Percentiles rank a stretch among this genome's conserved stretches.
phyloP scores from a whole-genome alignment of 2,113 vertebrate genomes.

The Cricetomys ansorgei region DNA sequence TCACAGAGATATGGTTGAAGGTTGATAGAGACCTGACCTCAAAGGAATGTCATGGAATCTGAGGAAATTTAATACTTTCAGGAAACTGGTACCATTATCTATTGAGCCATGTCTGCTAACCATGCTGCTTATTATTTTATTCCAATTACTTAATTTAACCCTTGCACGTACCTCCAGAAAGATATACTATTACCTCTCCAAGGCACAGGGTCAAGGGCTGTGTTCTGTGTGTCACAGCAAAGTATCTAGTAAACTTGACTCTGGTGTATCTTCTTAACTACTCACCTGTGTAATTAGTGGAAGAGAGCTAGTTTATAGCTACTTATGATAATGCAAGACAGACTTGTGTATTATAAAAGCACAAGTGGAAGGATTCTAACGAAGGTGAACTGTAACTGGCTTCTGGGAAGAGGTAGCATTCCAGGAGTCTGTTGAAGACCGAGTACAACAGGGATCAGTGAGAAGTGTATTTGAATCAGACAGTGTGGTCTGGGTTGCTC shows the following conservation, averaged over 20 bases:
- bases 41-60: not conserved
- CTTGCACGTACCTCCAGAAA: not conserved
- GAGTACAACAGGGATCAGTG: not conserved
- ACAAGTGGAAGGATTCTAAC: not conserved
- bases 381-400: not conserved
- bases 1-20: not conserved
- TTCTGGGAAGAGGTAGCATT: conserved; percentile 11
- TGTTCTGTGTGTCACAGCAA: not conserved
- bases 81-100: not conserved
- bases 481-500: not conserved
- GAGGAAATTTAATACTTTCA: not conserved
- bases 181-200: not conserved
- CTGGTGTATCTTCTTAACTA: not conserved
- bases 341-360: not conserved
- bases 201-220: not conserved
- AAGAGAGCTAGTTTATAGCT: not conserved
- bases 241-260: not conserved
- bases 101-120: not conserved
- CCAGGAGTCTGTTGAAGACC: not conserved
- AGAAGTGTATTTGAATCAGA: not conserved
- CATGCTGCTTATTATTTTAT: not conserved
- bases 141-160: not conserved
- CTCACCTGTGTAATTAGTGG: not conserved
- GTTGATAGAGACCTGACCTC: not conserved
- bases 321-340: not conserved